A percentile compares a stretch with the other conserved stretches of the same genome.
Conservation (phyloP, 2,888 invertebrate genomes). For the Leptopilina myrica region DNA sequence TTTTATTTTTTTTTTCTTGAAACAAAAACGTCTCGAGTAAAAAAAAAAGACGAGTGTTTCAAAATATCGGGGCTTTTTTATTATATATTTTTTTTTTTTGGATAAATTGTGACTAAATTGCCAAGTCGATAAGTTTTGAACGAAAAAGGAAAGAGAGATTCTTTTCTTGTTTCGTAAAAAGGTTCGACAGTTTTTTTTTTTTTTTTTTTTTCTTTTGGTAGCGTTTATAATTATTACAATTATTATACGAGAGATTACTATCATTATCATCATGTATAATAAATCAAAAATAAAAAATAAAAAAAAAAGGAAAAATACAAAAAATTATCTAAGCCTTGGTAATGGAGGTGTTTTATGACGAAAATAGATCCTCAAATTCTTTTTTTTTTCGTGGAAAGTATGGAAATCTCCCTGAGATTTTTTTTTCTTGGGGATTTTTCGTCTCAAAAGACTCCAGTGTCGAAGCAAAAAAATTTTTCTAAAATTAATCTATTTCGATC, state of each 20-base stretch:
- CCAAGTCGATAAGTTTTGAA: background rate
- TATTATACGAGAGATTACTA: conserved; percentile 5
- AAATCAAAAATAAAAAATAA: background rate
- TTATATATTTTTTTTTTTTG: background rate
- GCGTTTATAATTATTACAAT: background rate
- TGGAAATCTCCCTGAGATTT: conserved; percentile 62
- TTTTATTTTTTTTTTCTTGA: background rate
- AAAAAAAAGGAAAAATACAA: background rate
- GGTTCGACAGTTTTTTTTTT: background rate
- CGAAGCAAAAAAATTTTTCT: conserved; percentile 63
- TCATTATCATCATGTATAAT: background rate
- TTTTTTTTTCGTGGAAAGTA: conserved; percentile 1
- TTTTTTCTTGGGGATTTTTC: conserved; percentile 56
- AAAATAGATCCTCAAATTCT: background rate
- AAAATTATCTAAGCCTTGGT: conserved; percentile 30
- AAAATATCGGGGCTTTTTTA: background rate
- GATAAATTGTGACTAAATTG: conserved; percentile 37
- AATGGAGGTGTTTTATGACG: background rate
- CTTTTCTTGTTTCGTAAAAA: background rate
- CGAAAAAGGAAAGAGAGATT: background rate
- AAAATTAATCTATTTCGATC: conserved; percentile 71
- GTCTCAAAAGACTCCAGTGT: conserved; percentile 60
- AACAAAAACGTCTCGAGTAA: background rate
- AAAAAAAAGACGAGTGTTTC: background rate
- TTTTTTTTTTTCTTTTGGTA: conserved; percentile 13